A percentile compares a stretch with the other conserved stretches of the same genome.
These are phyloP conservation scores for Tokudaia muenninki DNA, from an alignment of 2,797 vertebrate species.

Conservation along the genomic window DNA sequence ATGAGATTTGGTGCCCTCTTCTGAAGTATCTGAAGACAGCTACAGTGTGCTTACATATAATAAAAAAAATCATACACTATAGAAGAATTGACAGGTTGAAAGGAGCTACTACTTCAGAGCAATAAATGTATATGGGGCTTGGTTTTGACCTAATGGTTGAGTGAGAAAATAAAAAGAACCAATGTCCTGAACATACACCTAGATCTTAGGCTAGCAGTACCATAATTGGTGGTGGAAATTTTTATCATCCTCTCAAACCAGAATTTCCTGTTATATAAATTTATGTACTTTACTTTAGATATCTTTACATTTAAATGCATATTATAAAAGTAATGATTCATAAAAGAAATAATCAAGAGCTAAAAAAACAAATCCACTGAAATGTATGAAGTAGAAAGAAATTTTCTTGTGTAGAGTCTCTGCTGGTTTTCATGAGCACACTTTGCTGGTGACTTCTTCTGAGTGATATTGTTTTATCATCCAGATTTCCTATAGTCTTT, in stretches of 20 bases:
- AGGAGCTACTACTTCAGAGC: background rate
- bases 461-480: background rate
- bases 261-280: background rate
- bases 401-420: background rate
- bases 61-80: background rate
- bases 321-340: background rate
- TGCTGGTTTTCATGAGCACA: background rate
- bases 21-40: too few species aligned
- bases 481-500: background rate
- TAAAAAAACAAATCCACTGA: background rate
- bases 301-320: background rate
- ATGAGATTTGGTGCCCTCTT: too few species aligned
- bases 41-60: too few species aligned
- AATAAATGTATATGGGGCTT: background rate
- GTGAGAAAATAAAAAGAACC: background rate
- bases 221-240: background rate
- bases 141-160: background rate
- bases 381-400: constrained; percentile 7
- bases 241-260: background rate
- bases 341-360: background rate
- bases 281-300: background rate
- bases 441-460: background rate
- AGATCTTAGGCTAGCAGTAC: background rate
- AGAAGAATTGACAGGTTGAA: background rate
- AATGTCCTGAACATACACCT: background rate